Evolutionary conservation across 2,113 vertebrate genomes (phyloP), one percentile per base, ranked within the genome.

Genomic region (Parus major): DNA sequence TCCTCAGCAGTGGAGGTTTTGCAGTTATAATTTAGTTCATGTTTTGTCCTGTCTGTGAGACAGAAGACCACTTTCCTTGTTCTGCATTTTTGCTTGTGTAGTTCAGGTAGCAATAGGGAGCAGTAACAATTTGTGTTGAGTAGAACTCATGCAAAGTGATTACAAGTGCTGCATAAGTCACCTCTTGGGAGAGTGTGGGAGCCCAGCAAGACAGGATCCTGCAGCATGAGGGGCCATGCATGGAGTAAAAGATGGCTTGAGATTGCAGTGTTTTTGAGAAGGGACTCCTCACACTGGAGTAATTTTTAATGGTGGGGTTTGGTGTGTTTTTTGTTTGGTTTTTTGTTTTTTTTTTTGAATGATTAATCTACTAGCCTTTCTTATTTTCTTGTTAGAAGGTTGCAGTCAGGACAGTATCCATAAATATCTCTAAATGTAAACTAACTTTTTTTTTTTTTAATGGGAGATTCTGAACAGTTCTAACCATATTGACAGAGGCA

Each of bases 221-320:
- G 46, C 2, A 3, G 44, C 33, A 11, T 5, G 33, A 64, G 41
- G 20, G 47, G 27, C 53, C 4, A 1, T 13, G 11, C 0, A 0
- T 35, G 49, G 13, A 25, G 46, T 28, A 10, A 19, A 23, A 27
- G 31, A 18, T 15, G 11, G 7, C 13, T 36, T 53, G 44, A 55
- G 31, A 36, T 3, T 41, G 21, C 6, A 12, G 17, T 44, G 15
- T 28, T 15, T 77, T 86, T 28, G 17, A 20, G 8, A 36, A 21
- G 14, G 7, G 3, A 5, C 17, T 42, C 23, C 22, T 44, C 18
- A 35, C 50, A 18, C 27, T 39, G 4, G 15, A 47, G 27, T 24
- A 11, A n/a, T 65, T 84, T 81, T 65, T 81, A 49, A 25, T 59
- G 20, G 10, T 79, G 19, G 4, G 1, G 2, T 42, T 71, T 47